phyloP scores from a whole-genome alignment of 2,113 vertebrate genomes.

The Myodes glareolus region DNA sequence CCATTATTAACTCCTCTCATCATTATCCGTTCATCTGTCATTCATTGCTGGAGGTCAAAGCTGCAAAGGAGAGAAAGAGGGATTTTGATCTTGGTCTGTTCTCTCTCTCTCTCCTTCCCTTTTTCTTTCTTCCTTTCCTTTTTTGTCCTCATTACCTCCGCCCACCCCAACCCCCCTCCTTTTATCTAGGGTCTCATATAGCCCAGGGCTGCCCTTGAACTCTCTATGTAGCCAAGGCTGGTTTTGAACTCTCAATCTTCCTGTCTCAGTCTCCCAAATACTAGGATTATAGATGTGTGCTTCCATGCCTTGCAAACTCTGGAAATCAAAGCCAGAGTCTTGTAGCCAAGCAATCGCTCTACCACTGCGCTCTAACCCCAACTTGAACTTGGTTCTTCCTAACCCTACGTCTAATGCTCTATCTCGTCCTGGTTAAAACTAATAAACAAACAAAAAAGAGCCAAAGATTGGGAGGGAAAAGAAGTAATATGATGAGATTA shows the following conservation, averaged over 20 bases:
- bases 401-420: not conserved
- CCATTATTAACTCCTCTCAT: no score
- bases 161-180: no score
- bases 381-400: not conserved
- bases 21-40: no score
- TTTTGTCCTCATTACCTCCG: not conserved
- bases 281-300: not conserved
- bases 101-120: not conserved
- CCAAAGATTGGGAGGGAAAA: not conserved
- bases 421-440: not conserved
- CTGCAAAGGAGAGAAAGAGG: not conserved
- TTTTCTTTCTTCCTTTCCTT: not conserved
- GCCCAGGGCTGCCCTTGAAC: not conserved
- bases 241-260: not conserved
- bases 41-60: not conserved
- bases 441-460: not conserved
- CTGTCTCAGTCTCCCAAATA: not conserved
- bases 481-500: not conserved
- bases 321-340: not conserved
- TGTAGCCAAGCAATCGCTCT: not conserved
- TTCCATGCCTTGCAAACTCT: not conserved
- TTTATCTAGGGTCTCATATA: not conserved
- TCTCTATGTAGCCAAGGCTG: not conserved
- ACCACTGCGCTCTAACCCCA: not conserved
- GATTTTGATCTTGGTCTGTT: not conserved